Conservation (phyloP, 1,140 invertebrate genomes). For the Drosophila ananassae region DNA sequence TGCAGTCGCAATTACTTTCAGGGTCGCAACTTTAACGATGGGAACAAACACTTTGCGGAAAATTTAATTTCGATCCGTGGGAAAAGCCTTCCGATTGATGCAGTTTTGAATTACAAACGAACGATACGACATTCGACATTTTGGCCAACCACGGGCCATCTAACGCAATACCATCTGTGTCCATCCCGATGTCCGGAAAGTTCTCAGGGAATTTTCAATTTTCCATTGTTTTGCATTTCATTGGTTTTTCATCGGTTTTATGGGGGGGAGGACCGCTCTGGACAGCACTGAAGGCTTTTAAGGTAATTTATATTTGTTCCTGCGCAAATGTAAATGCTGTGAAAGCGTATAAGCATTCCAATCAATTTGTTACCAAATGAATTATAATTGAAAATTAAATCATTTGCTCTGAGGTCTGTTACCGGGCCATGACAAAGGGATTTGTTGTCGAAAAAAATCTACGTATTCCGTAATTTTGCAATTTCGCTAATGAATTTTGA, state of each 20-base stretch:
- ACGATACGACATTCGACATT: slow-evolving; percentile 19
- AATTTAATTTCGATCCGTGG: slow-evolving; percentile 71
- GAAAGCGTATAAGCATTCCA: slow-evolving; percentile 65
- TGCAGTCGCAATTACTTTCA: slow-evolving; percentile 73
- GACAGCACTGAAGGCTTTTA: slow-evolving; percentile 8
- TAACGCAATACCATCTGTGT: neutral
- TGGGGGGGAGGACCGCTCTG: neutral
- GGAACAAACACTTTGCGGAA: slow-evolving; percentile 34
- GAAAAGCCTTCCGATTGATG: slow-evolving; percentile 50
- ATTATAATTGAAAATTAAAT: slow-evolving; percentile 66
- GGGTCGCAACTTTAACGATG: slow-evolving; percentile 64
- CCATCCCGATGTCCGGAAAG: neutral
- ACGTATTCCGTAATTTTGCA: neutral
- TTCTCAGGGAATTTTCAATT: slow-evolving; percentile 41
- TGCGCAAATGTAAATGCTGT: slow-evolving; percentile 65
- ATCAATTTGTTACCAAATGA: slow-evolving; percentile 68
- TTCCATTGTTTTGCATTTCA: slow-evolving; percentile 64
- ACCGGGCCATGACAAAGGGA: slow-evolving; percentile 3
- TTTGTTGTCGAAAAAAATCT: neutral
- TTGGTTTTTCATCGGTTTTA: slow-evolving; percentile 44
- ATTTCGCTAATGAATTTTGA: neutral
- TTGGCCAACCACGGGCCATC: slow-evolving; percentile 8
- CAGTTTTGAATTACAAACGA: slow-evolving; percentile 58
- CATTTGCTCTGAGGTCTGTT: slow-evolving; percentile 23
- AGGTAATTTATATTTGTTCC: slow-evolving; percentile 70